These are phyloP conservation scores for Corvus moneduloides DNA, from an alignment of 2,113 vertebrate species.

Conservation along the genomic window DNA sequence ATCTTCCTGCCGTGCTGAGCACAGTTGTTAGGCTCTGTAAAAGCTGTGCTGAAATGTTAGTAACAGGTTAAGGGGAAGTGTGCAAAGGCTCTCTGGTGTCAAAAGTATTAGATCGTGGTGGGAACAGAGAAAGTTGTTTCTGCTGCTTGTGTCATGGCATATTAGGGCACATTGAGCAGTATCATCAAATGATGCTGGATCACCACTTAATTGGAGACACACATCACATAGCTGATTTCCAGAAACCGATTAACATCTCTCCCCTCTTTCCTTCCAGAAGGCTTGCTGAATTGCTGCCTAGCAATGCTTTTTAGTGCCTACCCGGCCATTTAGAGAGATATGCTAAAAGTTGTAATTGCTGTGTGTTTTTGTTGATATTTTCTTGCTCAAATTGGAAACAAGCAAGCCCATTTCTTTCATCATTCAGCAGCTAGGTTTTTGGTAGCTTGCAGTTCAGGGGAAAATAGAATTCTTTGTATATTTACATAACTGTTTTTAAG, in stretches of 20 bases:
- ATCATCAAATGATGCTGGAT: neutral
- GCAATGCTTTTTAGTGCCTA: neutral
- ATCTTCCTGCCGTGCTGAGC: neutral
- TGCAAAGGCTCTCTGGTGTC: neutral
- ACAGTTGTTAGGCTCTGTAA: neutral
- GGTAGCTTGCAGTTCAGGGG: neutral
- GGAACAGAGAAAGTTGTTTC: neutral
- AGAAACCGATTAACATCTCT: neutral
- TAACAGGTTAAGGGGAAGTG: neutral
- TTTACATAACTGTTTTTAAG: slow-evolving; percentile 6
- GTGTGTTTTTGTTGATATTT: slow-evolving; percentile 4
- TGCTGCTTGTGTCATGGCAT: neutral
- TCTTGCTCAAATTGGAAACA: slow-evolving; percentile 5
- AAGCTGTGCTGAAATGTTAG: neutral
- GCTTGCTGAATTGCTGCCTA: neutral
- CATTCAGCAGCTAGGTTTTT: neutral
- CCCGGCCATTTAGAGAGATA: neutral
- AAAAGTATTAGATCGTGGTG: neutral
- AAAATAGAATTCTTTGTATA: slow-evolving; percentile 7
- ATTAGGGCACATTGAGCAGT: neutral
- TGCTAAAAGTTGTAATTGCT: slow-evolving; percentile 25
- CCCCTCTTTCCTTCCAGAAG: neutral
- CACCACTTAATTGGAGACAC: neutral
- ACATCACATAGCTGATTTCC: neutral
- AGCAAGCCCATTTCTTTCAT: neutral